A percentile compares a stretch with the other conserved stretches of the same genome.
These are phyloP conservation scores for Sphaeramia orbicularis DNA, from an alignment of 2,797 vertebrate genomes.

Conservation along the genomic window DNA sequence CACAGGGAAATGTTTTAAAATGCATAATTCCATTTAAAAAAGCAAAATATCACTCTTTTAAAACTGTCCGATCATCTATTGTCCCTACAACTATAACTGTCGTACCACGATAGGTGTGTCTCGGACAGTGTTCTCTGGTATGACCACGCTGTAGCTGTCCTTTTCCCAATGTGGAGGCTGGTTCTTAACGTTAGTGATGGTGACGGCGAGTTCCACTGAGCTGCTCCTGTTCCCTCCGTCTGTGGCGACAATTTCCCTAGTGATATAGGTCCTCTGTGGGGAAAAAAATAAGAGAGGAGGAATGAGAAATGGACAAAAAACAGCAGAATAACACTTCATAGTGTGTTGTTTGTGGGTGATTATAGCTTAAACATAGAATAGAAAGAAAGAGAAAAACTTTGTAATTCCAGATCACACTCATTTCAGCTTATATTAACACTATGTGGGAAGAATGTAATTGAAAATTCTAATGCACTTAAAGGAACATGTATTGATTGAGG, in stretches of 20 bases:
- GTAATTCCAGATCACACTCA: conserved; percentile 22
- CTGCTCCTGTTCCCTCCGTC: conserved; percentile 90
- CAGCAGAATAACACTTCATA: neutral
- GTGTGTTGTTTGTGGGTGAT: neutral
- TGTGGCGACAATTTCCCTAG: conserved; percentile 87
- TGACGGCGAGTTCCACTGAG: conserved; percentile 87
- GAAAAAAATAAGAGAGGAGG: neutral
- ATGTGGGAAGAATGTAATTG: neutral
- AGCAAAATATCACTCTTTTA: no score
- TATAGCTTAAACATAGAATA: neutral
- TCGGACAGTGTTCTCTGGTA: conserved; percentile 87
- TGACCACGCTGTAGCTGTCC: conserved; percentile 87
- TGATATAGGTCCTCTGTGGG: conserved; percentile 87
- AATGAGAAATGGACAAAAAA: neutral
- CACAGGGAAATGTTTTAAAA: no score
- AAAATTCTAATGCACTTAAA: conserved; percentile 28
- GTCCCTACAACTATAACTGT: neutral
- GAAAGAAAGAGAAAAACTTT: no score
- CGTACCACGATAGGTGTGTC: conserved; percentile 86
- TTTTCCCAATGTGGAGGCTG: conserved; percentile 91
- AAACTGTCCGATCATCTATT: no score
- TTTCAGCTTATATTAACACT: neutral
- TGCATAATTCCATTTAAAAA: no score
- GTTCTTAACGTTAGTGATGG: conserved; percentile 89
- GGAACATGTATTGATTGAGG: conserved; percentile 23